These are phyloP conservation scores for Paguma larvata DNA, from an alignment of 2,797 vertebrate species.

Conservation along the genomic window DNA sequence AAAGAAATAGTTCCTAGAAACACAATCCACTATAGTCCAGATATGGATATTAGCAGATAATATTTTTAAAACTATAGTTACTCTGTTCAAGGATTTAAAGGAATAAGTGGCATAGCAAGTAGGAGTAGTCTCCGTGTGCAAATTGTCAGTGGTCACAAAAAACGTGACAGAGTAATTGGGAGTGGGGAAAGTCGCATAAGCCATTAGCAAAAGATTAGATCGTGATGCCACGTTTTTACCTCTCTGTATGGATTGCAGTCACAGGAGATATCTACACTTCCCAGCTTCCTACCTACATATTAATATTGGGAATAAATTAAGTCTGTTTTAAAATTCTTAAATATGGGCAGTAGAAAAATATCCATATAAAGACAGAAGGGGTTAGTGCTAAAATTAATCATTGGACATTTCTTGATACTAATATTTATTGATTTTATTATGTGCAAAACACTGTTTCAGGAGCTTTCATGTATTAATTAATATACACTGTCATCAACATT, in stretches of 20 bases:
- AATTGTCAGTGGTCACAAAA: not conserved
- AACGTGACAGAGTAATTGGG: not conserved
- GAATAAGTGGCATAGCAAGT: not conserved
- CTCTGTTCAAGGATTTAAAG: not conserved
- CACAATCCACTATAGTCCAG: not conserved
- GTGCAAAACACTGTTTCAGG: not conserved
- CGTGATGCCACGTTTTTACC: not conserved
- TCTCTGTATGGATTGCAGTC: not conserved
- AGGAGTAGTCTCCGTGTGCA: not conserved
- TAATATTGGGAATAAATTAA: not conserved
- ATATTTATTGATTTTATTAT: not conserved
- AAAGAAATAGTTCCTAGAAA: not conserved
- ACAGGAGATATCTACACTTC: not conserved
- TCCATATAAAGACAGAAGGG: not conserved
- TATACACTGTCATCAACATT: not conserved
- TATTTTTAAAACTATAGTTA: not conserved
- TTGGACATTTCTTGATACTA: not conserved
- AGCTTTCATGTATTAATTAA: not conserved
- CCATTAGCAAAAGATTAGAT: not conserved
- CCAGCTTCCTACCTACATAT: not conserved
- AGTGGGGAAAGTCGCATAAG: not conserved
- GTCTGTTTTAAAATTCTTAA: constrained; percentile 21
- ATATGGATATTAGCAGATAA: not conserved
- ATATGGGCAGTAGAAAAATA: constrained; percentile 18
- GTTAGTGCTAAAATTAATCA: not conserved